Base-by-base conservation (phyloP, 2,888 invertebrate species). In the Drosophila macrospina region DNA sequence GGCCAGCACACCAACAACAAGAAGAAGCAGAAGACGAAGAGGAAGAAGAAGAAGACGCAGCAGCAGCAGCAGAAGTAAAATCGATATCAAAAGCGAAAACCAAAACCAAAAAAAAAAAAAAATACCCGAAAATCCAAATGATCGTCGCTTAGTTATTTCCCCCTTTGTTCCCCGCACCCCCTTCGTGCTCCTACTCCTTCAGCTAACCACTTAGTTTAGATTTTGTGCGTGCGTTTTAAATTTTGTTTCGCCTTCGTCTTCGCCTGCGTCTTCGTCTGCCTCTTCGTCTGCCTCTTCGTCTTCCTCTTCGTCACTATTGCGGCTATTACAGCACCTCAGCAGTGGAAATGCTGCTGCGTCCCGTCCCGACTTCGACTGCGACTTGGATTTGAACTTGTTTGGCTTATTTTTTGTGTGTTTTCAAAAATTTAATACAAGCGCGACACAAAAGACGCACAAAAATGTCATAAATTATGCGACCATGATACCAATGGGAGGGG, bases 391-490 rank as follows among this genome's bases (percentile, higher is more conserved):
- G 62, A 47, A 75, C 79, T 75, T 75, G 71, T 79, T 77, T 79
- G 54, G 44, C 65, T 44, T 75, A 39, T 52, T 68, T 61, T 62
- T 26, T 47, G n/a, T n/a, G n/a, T 28, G 8, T 50, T 56, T 75
- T 68, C 54, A 32, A 61, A 84, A 76, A 79, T 84, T 84, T 88
- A 89, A 89, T 88, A 88, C 83, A 80, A 84, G 74, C 88, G 88
- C 83, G 88, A 84, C 87, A 88, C 90, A 89, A 89, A 90, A 90
- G 90, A 78, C 85, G 81, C 74, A 84, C 89, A 89, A 88, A 89
- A 89, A 89, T 90, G 89, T 90, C 90, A 89, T 89, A 89, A 89
- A 89, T 89, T 89, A 89, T 79, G 87, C 80, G 87, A 85, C 81
- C 83, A 69, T 82, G 82, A 82, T 82, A 63, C 57, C 69, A 69